Conservation (phyloP, 2,113 vertebrate species). For the Spea multiplicata region DNA sequence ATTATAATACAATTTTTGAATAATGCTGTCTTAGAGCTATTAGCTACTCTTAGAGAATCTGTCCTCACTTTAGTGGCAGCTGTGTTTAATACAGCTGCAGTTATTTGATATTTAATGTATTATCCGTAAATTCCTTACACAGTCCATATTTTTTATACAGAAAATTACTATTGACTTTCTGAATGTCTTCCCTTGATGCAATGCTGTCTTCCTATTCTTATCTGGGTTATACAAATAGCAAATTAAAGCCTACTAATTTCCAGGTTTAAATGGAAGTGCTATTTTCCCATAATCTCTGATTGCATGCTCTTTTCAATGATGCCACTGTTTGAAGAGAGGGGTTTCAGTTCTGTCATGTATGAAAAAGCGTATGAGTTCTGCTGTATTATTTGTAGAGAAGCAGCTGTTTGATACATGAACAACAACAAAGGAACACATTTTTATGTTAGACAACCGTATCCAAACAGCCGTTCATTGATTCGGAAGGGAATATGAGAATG, state of each 20-base stretch:
- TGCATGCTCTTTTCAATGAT: constrained; percentile 13
- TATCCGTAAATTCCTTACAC: constrained; percentile 20
- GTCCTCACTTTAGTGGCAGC: constrained; percentile 9
- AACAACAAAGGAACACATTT: constrained; percentile 24
- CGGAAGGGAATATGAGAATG: constrained; percentile 23
- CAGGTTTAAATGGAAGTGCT: constrained; percentile 21
- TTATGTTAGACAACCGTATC: constrained; percentile 34
- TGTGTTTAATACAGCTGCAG: constrained; percentile 12
- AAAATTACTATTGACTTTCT: constrained; percentile 8
- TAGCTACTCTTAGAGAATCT: too few relatives aligned
- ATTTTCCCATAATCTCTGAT: constrained; percentile 20
- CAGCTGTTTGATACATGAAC: constrained; percentile 33
- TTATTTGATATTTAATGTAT: constrained; percentile 1
- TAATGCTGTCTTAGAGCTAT: too few relatives aligned
- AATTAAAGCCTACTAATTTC: constrained; percentile 32
- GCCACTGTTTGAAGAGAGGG: constrained; percentile 8
- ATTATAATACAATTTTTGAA: too few relatives aligned
- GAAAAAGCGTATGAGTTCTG: constrained; percentile 28
- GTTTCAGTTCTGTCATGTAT: constrained; percentile 30
- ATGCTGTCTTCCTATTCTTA: background rate
- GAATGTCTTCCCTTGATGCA: constrained; percentile 9
- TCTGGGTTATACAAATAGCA: constrained; percentile 26
- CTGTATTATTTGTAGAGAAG: constrained; percentile 35
- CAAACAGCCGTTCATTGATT: constrained; percentile 26
- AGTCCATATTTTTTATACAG: background rate